Percentiles rank a stretch among this genome's conserved stretches.
Evolutionary conservation across 2,797 vertebrate species (phyloP).

Genomic region (Orientallactaga sibirica): DNA sequence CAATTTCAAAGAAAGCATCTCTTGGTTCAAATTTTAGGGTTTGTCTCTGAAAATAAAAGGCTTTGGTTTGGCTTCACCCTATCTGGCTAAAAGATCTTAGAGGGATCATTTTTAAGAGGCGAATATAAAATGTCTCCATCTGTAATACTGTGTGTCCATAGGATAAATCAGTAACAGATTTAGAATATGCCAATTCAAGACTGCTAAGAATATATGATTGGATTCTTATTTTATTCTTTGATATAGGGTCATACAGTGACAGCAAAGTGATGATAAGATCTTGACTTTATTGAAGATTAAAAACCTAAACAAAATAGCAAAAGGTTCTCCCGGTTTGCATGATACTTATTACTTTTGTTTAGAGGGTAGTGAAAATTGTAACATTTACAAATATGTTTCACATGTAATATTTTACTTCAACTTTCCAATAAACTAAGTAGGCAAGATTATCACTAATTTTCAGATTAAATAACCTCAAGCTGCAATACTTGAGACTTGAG

Average conservation of each 20-base stretch:
- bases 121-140: neutral
- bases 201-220: constrained; percentile 8
- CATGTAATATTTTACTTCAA: neutral
- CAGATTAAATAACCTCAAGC: constrained; percentile 11
- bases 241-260: neutral
- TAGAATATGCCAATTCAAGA: neutral
- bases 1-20: constrained; percentile 45
- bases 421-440: neutral
- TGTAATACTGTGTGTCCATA: constrained; percentile 14
- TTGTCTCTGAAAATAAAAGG: constrained; percentile 50
- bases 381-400: neutral
- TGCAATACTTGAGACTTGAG: neutral
- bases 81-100: neutral
- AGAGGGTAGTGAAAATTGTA: neutral
- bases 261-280: neutral
- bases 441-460: constrained; percentile 3
- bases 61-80: neutral
- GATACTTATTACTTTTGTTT: neutral
- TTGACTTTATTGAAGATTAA: constrained; percentile 53
- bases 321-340: neutral
- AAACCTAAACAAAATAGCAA: constrained; percentile 9
- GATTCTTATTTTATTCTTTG: constrained; percentile 1
- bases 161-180: constrained; percentile 12
- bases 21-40: neutral
- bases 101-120: neutral